These are phyloP conservation scores for Conomelus anceps DNA, from an alignment of 2,888 invertebrate genomes.

Conservation along the genomic window DNA sequence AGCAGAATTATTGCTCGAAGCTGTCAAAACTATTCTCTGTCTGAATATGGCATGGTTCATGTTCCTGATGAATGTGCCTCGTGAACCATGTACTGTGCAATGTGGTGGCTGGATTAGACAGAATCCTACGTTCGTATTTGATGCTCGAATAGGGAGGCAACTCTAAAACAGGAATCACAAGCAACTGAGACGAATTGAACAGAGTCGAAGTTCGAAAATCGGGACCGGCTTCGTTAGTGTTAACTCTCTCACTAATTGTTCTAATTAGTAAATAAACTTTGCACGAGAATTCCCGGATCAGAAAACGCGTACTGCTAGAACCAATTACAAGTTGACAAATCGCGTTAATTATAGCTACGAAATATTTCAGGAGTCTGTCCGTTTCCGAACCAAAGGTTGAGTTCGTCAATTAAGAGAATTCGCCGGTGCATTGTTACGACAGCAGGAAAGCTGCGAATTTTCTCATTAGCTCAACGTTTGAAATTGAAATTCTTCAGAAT, in stretches of 20 bases:
- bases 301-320: not conserved
- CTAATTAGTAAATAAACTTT: not conserved
- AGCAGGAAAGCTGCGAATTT: not conserved
- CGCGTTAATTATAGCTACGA: not conserved
- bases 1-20: not conserved
- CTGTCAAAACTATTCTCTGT: not conserved
- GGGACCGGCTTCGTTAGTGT: not conserved
- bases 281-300: not conserved
- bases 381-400: not conserved
- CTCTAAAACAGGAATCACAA: not conserved
- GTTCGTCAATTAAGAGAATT: not conserved
- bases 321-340: not conserved
- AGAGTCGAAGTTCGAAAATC: not conserved
- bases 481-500: not conserved
- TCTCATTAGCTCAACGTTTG: not conserved
- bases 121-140: not conserved
- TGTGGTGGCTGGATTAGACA: not conserved
- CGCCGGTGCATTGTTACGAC: not conserved
- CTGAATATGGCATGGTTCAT: not conserved
- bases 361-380: not conserved
- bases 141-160: not conserved
- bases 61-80: not conserved
- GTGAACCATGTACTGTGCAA: not conserved
- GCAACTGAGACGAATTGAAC: not conserved
- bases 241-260: not conserved